Evolutionary conservation across 2,113 vertebrate genomes (phyloP), one percentile per base, ranked within the genome.

Genomic region (Indicator indicator): DNA sequence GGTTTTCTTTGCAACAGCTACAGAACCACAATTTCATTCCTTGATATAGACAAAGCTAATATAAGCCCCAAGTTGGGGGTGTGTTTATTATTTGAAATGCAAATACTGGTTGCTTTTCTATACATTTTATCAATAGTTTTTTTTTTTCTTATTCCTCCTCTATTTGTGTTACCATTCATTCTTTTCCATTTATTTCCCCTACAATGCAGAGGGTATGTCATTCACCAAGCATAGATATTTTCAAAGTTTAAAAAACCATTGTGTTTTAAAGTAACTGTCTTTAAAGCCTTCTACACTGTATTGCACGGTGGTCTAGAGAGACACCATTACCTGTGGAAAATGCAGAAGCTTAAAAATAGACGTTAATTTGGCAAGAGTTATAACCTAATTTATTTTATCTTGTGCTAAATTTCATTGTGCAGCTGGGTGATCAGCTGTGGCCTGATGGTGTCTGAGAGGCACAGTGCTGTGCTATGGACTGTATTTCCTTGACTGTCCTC

Each of bases 341-440:
- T 62, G 32, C 42, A 86, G 82, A 84, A 77, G 58, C 64, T 91
- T 91, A 86, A 93, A 96, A 93, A 88, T 76, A 96, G 83, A 40
- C 67, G 55, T 74, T 85, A 80, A 73, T 91, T 87, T 97, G 84
- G 71, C 74, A 93, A 38, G 56, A 88, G 38, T 44, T 85, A 42
- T 33, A 93, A 76, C 50, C 24, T 76, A 42, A 86, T 93, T 83
- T 93, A 73, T 89, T 94, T 90, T 91, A 68, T 83, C 75, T 58
- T 74, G 32, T 68, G 59, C 72, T 86, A 71, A 89, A 91, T 88
- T 93, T 93, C 52, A 42, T 83, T 86, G 84, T 94, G 85, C 85
- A 94, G 87, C 87, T 91, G 85, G 75, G 60, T 95, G 91, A 94
- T 96, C 79, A 93, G 89, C 89, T 96, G 91, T 88, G 85, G 82